Base-by-base conservation (phyloP, 2,113 vertebrate species). In the Dicaeum eximium region DNA sequence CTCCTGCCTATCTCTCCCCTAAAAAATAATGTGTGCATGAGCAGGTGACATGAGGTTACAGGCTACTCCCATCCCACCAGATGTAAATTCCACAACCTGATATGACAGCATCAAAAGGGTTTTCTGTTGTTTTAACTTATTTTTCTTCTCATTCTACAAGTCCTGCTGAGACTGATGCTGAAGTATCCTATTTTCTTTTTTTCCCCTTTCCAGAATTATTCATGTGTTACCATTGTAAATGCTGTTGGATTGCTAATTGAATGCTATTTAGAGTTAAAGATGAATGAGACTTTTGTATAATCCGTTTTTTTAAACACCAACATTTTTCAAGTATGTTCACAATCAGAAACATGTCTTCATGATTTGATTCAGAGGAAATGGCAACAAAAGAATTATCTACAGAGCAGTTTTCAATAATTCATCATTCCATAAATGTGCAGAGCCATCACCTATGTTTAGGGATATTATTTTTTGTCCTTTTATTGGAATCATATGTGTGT, bases 391-490 rank as follows among this genome's bases (percentile, higher is more conserved):
- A 47, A 44, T 51, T 83, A 67, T 61, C 70, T 70, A 44, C 81
- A 53, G 57, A 92, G 54, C 62, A 51, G 23, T 93, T 95, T 95
- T 96, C 67, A 92, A 50, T 88, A 89, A 91, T 92, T 73, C 64
- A 61, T 90, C 53, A 74, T 91, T 65, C 69, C 20, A 91, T 66
- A 89, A 54, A 92, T 54, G 40, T 53, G 22, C 7, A 77, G 95
- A 96, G 24, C n/a, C n/a, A 86, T 79, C 37, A 60, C 30, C 71
- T 73, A 14, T 20, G 8, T 73, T 96, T 91, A 84, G 62, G 18
- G 31, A 60, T 51, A 62, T 38, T 62, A 48, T 58, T 53, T 72
- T 85, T 38, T 80, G 8, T 64, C 33, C 28, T 88, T 56, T 75
- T 86, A 67, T 58, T 69, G 50, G 45, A 92, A 86, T 88, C 35